Base-by-base conservation (phyloP, 2,888 invertebrate species). In the Xanthostigma xanthostigma region DNA sequence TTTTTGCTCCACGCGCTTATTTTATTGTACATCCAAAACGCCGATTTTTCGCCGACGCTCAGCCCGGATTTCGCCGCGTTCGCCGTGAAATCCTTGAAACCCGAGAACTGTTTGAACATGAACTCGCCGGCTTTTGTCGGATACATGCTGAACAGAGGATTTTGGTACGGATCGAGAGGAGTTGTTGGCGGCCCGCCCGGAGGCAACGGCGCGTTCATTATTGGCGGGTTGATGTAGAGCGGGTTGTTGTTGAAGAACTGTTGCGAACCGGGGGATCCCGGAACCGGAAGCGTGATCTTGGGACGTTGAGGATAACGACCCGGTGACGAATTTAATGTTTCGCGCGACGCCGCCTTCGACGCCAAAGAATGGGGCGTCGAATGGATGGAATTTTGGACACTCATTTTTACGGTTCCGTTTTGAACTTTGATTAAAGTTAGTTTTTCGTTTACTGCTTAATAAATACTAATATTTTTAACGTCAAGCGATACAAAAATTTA, bases 41-140 rank as follows among this genome's bases (percentile, higher is more conserved):
- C 85, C 51, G 79, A 75, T 63, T 86, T 88, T 65, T 90, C 90
- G 51, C 90, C 90, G 37, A 81, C 79, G 65, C 87, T 87, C 54
- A 90, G 67, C 27, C 90, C 89, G 49, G 83, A 80, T 60, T 85
- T 88, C 8, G 79, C 79, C 1, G 76, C 76, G 54, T 73, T 76
- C 69, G 75, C 71, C 0, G 87, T 86, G 61, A 85, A 79, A 63
- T 86, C 82, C 58, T 80, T 81, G 57, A 86, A 79, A 0, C 83
- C 87, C 56, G 79, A 80, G 56, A 88, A 84, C 59, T 85, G 85
- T 55, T 83, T 80, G 60, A 84, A 83, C 73, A 87, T 79, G 57
- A 85, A 88, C 54, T 82, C 82, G 1, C 84, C 83, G 0, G 83
- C 81, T 53, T 80, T 84, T 53, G 73, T 76, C 1, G 76, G 71